phyloP scores from a whole-genome alignment of 2,113 vertebrate genomes.

The Phylloscopus trochilus region DNA sequence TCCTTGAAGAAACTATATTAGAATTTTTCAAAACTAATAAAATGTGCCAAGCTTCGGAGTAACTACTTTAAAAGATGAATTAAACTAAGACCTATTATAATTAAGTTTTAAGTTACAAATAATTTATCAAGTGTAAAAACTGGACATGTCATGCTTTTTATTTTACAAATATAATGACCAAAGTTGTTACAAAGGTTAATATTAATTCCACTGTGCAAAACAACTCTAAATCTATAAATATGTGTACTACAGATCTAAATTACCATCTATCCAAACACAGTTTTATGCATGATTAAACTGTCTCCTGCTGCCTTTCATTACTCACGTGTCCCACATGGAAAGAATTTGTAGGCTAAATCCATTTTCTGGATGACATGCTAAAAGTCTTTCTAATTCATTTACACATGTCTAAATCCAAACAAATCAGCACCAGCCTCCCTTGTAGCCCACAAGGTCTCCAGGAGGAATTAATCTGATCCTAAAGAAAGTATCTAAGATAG shows the following conservation, averaged over 20 bases:
- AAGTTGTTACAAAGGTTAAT: not conserved
- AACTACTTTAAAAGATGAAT: not conserved
- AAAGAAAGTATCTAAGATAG: not conserved
- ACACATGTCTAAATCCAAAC: not conserved
- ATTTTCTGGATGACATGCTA: not conserved
- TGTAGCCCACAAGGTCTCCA: not conserved
- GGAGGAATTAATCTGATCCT: not conserved
- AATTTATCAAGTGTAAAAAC: not conserved
- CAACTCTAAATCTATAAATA: not conserved
- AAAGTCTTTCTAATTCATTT: not conserved
- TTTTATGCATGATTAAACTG: not conserved
- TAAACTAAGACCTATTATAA: not conserved
- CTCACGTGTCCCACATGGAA: not conserved
- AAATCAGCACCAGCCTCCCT: not conserved
- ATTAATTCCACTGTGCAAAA: not conserved
- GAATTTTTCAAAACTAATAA: not conserved
- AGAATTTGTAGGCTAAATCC: not conserved
- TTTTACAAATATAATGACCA: not conserved
- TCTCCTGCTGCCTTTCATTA: not conserved
- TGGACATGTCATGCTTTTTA: not conserved
- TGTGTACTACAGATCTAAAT: not conserved
- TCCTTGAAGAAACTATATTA: not conserved
- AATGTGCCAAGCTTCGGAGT: not conserved
- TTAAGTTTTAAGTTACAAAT: not conserved
- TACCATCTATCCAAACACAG: not conserved